These are phyloP conservation scores for Myrmophylax atrothorax DNA, from an alignment of 2,113 vertebrate species.

Conservation along the genomic window DNA sequence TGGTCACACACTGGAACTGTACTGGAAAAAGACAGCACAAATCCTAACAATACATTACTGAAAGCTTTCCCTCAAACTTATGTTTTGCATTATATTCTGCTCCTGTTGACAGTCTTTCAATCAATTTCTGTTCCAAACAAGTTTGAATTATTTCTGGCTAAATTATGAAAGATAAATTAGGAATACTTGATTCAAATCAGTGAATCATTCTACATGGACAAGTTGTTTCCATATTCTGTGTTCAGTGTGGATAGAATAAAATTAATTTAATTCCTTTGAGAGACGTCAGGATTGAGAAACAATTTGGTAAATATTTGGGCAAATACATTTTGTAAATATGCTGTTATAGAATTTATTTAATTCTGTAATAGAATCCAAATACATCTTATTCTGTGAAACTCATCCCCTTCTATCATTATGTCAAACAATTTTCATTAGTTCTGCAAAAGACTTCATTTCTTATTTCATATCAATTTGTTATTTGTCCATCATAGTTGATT, in stretches of 20 bases:
- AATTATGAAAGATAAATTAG: slow-evolving; percentile 30
- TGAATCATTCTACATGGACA: slow-evolving; percentile 28
- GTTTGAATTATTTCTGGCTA: slow-evolving; percentile 24
- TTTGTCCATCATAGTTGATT: neutral
- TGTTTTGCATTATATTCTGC: neutral
- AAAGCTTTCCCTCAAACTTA: neutral
- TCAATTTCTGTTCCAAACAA: slow-evolving; percentile 9
- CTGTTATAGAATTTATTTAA: neutral
- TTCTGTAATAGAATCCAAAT: neutral
- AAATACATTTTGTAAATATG: neutral
- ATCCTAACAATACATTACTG: neutral
- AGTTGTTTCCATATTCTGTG: slow-evolving; percentile 4
- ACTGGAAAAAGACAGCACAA: neutral
- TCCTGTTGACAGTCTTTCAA: neutral
- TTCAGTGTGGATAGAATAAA: neutral
- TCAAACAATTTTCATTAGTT: neutral
- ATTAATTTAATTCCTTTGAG: slow-evolving; percentile 22
- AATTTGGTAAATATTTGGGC: slow-evolving; percentile 4
- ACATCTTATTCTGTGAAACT: neutral
- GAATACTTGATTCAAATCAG: slow-evolving; percentile 25
- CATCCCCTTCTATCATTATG: neutral
- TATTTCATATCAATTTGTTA: neutral
- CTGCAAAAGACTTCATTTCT: neutral
- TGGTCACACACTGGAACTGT: accelerated
- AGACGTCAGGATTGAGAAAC: neutral